Evolutionary conservation across 2,797 vertebrate genomes (phyloP), one percentile per base, ranked within the genome.

Genomic region (Phrynocephalus vlangalii): DNA sequence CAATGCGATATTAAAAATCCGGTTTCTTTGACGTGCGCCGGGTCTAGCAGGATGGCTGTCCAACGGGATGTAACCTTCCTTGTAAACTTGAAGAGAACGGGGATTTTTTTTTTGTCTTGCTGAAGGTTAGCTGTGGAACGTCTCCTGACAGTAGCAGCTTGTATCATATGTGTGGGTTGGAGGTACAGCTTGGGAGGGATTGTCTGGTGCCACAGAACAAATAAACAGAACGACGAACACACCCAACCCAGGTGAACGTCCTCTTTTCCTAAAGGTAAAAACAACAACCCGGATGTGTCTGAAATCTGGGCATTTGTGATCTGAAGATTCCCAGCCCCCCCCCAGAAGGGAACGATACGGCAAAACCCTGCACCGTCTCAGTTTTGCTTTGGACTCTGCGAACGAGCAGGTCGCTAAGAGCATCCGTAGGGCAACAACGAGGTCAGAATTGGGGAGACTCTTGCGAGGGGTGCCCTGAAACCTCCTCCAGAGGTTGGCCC

Each of bases 171-270:
- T 75, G 38, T 44, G 38, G 38, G 38, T 30, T 33, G 86, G 93
- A 92, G 93, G 91, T 38, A 5, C 4, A 67, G 38, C 24, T 66
- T 11, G 48, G 0, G 13, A 77, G 68, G 0, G 91, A 92, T 89
- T 93, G 93, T 94, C 92, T 92, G 0, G 72, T 2, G 88, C 50
- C 0, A 0, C 3, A 24, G 86, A 63, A n/a, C 13, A 44, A 56
- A 30, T 52, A 30, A 22, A n/a, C 24, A n/a, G 30, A 60, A 52
- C 28, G 9, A 10, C 28, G 0, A 10, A n/a, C 52, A 2, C 5
- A 22, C 24, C 50, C 48, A 91, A 82, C 20, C 71, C 87, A 30
- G 0, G 0, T 1, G 70, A 91, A 78, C 2, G 0, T 87, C 76
- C 78, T 8, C 78, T 73, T 82, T 1, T 10, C 81, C 86, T 60